A percentile compares a stretch with the other conserved stretches of the same genome.
phyloP scores from a whole-genome alignment of 2,113 vertebrate genomes.

The Seriola rivoliana region DNA sequence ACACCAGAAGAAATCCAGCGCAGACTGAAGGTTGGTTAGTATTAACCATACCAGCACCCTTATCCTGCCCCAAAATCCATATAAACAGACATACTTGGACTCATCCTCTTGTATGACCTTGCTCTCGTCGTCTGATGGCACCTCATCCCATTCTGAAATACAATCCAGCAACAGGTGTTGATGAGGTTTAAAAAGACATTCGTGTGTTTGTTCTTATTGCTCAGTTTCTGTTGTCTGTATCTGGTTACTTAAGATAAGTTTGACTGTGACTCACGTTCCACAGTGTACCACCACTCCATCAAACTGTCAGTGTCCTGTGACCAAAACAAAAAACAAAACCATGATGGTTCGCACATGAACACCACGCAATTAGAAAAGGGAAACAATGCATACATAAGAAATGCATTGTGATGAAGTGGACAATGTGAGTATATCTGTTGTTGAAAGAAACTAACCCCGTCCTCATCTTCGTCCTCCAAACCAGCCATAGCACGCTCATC shows the following conservation, averaged over 20 bases:
- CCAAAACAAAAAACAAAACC: neutral
- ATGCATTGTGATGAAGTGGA: neutral
- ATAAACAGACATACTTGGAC: constrained; percentile 65
- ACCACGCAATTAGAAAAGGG: neutral
- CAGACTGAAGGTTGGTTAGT: neutral
- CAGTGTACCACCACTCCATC: constrained; percentile 86
- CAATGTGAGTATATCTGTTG: neutral
- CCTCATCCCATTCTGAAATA: constrained; percentile 84
- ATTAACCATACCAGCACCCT: neutral
- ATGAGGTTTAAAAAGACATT: neutral
- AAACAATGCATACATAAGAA: neutral
- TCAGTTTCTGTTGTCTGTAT: neutral
- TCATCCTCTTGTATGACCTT: constrained; percentile 69
- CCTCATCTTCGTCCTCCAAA: constrained; percentile 36
- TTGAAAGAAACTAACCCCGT: constrained; percentile 70
- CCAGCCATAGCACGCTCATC: constrained; percentile 50
- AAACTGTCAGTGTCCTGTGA: constrained; percentile 85
- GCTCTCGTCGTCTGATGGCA: constrained; percentile 79
- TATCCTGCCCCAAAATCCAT: neutral
- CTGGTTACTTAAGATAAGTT: neutral
- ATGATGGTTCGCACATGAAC: neutral
- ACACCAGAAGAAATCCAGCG: neutral
- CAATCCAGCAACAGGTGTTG: neutral
- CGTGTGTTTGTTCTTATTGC: too few relatives aligned
- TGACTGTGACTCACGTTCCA: constrained; percentile 78